Conservation (phyloP, 1,140 invertebrate species). For the Thaumetopoea pityocampa region DNA sequence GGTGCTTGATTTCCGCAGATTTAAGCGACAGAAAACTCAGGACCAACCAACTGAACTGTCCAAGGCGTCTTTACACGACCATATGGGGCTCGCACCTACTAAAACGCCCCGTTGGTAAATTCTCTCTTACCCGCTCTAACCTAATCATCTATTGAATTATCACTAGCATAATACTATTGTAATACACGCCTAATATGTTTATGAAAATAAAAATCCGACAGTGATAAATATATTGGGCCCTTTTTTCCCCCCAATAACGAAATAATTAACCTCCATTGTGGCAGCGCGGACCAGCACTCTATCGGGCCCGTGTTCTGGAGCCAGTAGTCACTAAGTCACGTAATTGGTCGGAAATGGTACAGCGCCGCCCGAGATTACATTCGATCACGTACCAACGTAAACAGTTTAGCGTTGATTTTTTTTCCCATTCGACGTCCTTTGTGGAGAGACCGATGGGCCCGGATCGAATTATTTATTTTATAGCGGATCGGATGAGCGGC, state of each 20-base stretch:
- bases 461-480: slow-evolving; percentile 11
- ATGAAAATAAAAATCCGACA: too few relatives aligned
- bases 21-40: too few relatives aligned
- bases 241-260: slow-evolving; percentile 16
- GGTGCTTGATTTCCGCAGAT: too few relatives aligned
- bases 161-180: too few relatives aligned
- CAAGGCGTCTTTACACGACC: too few relatives aligned
- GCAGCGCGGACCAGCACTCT: slow-evolving; percentile 9
- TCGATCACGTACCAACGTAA: slow-evolving; percentile 39
- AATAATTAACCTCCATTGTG: slow-evolving; percentile 32
- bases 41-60: too few relatives aligned
- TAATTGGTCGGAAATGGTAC: slow-evolving; percentile 40
- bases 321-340: slow-evolving; percentile 29
- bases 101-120: too few relatives aligned
- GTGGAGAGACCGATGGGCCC: slow-evolving; percentile 11
- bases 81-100: too few relatives aligned
- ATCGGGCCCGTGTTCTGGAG: slow-evolving; percentile 21
- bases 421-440: slow-evolving; percentile 30
- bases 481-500: slow-evolving; percentile 1
- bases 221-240: too few relatives aligned
- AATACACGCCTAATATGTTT: too few relatives aligned
- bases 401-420: slow-evolving; percentile 41
- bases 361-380: slow-evolving; percentile 32
- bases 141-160: too few relatives aligned
- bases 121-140: too few relatives aligned